These are phyloP conservation scores for Leiothrix lutea DNA, from an alignment of 2,113 vertebrate genomes.

Conservation along the genomic window DNA sequence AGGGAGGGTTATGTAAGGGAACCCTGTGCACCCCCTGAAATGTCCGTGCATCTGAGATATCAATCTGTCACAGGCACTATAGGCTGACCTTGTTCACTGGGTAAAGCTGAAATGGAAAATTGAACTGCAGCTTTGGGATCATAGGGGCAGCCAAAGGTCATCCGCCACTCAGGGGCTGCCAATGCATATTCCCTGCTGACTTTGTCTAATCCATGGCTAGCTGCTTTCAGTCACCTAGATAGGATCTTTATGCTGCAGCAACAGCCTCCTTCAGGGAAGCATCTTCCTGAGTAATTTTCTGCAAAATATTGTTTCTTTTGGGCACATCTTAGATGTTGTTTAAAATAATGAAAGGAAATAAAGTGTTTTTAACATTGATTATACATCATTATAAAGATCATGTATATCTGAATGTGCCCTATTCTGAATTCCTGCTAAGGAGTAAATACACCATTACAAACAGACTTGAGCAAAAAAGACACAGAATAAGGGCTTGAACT, in stretches of 20 bases:
- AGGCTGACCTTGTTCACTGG: conserved; percentile 13
- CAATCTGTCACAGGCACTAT: background rate
- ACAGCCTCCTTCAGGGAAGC: background rate
- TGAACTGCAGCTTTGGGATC: background rate
- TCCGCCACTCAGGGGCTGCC: background rate
- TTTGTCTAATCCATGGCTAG: background rate
- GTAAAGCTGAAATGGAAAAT: conserved; percentile 46
- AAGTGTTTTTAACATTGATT: background rate
- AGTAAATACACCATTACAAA: background rate
- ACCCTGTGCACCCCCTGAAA: background rate
- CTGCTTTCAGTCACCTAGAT: background rate
- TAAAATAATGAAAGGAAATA: background rate
- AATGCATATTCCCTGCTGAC: background rate
- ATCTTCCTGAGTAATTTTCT: background rate
- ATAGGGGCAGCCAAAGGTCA: background rate
- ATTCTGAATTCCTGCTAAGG: background rate
- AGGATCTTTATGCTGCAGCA: background rate
- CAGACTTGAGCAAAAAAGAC: background rate
- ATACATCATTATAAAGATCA: background rate
- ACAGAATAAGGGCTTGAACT: background rate
- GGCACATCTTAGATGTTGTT: background rate
- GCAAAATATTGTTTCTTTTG: background rate
- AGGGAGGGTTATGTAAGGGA: background rate
- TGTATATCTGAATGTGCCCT: background rate
- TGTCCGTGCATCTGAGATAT: background rate